phyloP scores from a whole-genome alignment of 2,113 vertebrate species.

The Centrocercus urophasianus region DNA sequence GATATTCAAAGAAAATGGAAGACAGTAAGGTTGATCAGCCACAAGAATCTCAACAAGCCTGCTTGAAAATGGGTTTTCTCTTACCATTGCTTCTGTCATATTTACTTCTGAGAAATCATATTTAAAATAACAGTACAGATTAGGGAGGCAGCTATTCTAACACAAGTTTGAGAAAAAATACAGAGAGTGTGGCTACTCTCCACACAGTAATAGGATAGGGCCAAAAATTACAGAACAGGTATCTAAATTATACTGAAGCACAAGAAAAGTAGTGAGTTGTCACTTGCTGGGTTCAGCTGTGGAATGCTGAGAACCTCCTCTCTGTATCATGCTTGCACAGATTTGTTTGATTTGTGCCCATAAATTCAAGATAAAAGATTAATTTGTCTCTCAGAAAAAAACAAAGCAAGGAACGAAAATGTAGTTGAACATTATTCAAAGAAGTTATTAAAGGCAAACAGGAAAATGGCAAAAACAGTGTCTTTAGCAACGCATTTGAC shows the following conservation, averaged over 20 bases:
- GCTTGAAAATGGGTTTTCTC: not conserved
- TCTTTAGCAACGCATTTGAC: conserved; percentile 33
- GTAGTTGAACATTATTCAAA: conserved; percentile 25
- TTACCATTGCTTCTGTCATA: not conserved
- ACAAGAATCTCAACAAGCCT: not conserved
- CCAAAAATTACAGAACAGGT: not conserved
- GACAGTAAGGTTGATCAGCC: not conserved
- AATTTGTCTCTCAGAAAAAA: conserved; percentile 21
- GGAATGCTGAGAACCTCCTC: not conserved
- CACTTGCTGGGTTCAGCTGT: not conserved
- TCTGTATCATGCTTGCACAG: not conserved
- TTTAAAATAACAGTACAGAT: not conserved
- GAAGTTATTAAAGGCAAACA: conserved; percentile 8
- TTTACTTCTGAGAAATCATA: not conserved
- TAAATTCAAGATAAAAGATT: conserved; percentile 17
- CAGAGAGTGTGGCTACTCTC: not conserved
- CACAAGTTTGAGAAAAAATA: not conserved
- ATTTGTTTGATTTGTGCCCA: not conserved
- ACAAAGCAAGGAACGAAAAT: not conserved
- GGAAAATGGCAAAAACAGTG: not conserved
- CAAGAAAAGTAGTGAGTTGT: not conserved
- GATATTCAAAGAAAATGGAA: not conserved
- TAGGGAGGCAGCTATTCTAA: not conserved
- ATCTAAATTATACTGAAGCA: not conserved
- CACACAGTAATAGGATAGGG: not conserved